Percentiles rank a stretch among this genome's conserved stretches.
Evolutionary conservation across 2,113 vertebrate species (phyloP).

Genomic region (Tichodroma muraria): DNA sequence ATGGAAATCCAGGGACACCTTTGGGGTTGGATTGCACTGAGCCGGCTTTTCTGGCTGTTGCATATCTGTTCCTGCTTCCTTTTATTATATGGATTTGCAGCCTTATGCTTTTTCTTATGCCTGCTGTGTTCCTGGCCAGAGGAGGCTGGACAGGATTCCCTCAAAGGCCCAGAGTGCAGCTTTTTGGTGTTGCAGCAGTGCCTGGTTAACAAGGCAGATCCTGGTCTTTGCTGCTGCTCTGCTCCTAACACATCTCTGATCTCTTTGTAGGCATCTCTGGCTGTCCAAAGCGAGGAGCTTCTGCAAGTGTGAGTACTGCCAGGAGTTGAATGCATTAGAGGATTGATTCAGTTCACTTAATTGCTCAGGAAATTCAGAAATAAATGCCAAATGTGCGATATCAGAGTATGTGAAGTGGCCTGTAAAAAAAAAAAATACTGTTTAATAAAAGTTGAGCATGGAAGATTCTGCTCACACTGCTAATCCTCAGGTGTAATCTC

Average conservation of each 20-base stretch:
- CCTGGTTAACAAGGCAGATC: background rate
- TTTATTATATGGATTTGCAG: background rate
- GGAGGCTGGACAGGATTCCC: background rate
- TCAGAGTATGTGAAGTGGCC: background rate
- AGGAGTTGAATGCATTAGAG: background rate
- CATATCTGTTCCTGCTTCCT: background rate
- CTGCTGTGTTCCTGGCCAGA: background rate
- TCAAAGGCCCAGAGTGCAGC: background rate
- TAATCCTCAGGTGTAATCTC: background rate
- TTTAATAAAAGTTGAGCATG: background rate
- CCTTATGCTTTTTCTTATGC: background rate
- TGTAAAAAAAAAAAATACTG: background rate
- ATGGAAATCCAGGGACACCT: background rate
- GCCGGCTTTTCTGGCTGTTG: background rate
- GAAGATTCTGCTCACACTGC: background rate
- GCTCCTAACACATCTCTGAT: background rate
- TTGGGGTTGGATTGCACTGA: background rate
- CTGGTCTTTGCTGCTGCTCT: background rate
- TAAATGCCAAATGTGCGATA: background rate
- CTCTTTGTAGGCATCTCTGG: slow-evolving; percentile 68
- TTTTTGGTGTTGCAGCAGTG: background rate
- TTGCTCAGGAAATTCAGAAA: background rate
- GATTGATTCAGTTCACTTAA: background rate
- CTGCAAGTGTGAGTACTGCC: slow-evolving; percentile 74
- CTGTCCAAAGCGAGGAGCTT: slow-evolving; percentile 67